phyloP scores from a whole-genome alignment of 2,888 invertebrate genomes.

The Osmoderma eremita region DNA sequence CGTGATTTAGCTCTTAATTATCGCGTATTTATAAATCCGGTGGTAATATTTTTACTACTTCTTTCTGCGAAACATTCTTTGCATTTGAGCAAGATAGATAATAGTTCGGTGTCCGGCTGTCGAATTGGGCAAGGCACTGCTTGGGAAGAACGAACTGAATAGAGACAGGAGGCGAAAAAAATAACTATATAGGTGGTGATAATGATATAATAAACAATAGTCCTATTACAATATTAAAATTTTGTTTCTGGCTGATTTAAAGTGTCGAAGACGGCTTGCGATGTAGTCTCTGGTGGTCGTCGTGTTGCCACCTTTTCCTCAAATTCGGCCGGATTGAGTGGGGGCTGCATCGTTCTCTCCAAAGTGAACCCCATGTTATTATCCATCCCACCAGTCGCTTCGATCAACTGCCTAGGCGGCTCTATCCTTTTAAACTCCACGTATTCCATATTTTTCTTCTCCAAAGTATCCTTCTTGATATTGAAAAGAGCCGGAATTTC shows the following conservation, averaged over 20 bases:
- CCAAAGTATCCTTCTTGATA: slow-evolving; percentile 55
- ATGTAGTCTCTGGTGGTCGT: neutral
- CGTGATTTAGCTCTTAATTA: too few species aligned
- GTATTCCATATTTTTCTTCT: slow-evolving; percentile 57
- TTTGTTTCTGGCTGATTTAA: slow-evolving; percentile 42
- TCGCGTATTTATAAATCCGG: too few species aligned
- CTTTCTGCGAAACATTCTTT: too few species aligned
- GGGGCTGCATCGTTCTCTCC: slow-evolving; percentile 25
- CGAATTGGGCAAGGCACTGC: too few species aligned
- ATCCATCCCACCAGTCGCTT: slow-evolving; percentile 54
- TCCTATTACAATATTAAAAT: too few species aligned
- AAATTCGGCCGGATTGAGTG: slow-evolving; percentile 16
- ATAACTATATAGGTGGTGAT: too few species aligned
- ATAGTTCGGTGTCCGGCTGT: too few species aligned
- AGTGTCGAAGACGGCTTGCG: slow-evolving; percentile 41
- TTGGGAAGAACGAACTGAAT: too few species aligned
- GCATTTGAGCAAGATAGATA: too few species aligned
- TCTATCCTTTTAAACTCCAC: slow-evolving; percentile 57
- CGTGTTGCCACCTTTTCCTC: slow-evolving; percentile 9
- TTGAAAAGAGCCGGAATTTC: slow-evolving; percentile 55
- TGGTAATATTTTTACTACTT: too few species aligned
- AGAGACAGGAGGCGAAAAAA: too few species aligned
- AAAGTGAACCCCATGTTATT: slow-evolving; percentile 49
- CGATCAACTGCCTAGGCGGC: slow-evolving; percentile 55
- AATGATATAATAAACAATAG: too few species aligned